Evolutionary conservation across 2,113 vertebrate genomes (phyloP).

Genomic region (Chauna torquata): DNA sequence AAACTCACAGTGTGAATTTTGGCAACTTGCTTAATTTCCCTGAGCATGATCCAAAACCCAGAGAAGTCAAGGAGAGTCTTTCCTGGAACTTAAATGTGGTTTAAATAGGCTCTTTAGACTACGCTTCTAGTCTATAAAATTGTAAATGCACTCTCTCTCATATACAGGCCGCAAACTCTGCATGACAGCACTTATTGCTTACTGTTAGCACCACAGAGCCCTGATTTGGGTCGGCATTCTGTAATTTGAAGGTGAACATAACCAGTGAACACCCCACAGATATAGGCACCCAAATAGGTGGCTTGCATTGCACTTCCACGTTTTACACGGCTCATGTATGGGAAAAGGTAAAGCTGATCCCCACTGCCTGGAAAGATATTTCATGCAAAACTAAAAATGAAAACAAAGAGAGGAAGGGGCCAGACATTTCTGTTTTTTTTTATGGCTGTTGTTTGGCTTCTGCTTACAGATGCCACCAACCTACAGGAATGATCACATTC

Average conservation of each 20-base stretch:
- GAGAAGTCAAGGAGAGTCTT: not conserved
- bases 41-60: not conserved
- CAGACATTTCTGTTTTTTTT: not conserved
- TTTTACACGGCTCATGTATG: not conserved
- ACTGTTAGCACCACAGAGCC: not conserved
- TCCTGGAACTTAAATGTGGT: slow-evolving; percentile 7
- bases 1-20: not conserved
- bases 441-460: not conserved
- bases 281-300: not conserved
- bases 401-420: not conserved
- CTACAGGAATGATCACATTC: not conserved
- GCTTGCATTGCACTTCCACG: not conserved
- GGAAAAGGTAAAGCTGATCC: not conserved
- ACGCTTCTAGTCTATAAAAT: not conserved
- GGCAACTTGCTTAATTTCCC: slow-evolving; percentile 30
- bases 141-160: not conserved
- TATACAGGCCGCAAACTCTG: not conserved
- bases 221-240: not conserved
- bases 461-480: not conserved
- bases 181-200: not conserved
- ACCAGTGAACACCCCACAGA: fast-evolving
- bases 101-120: not conserved
- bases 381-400: not conserved
- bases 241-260: not conserved
- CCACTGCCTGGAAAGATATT: not conserved